A percentile compares a stretch with the other conserved stretches of the same genome.
Evolutionary conservation across 2,113 vertebrate genomes (phyloP).

Genomic region (Grus americana): DNA sequence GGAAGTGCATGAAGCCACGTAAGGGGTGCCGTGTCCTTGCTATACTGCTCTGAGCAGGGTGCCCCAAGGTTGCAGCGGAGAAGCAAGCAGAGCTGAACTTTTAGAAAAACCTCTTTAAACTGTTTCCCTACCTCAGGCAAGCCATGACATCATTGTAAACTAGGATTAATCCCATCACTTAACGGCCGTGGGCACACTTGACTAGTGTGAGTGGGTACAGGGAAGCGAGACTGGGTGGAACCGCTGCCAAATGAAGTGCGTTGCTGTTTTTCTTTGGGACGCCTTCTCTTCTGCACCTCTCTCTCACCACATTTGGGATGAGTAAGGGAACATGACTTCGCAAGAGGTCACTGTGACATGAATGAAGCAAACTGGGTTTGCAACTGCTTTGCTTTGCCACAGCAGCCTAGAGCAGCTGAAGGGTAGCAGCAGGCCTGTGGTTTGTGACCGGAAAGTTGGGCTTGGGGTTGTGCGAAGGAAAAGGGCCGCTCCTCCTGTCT

Average conservation of each 20-base stretch:
- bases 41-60: not conserved
- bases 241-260: accelerated
- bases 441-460: not conserved
- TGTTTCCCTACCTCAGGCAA: not conserved
- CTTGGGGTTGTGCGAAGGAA: not conserved
- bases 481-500: not conserved
- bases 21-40: not conserved
- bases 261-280: accelerated
- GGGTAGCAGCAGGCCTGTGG: not conserved
- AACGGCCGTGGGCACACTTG: not conserved
- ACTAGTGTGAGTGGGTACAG: not conserved
- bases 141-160: not conserved
- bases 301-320: not conserved
- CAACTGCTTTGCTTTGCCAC: not conserved
- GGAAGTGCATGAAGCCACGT: not conserved
- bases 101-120: not conserved
- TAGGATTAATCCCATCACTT: not conserved
- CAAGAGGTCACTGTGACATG: not conserved
- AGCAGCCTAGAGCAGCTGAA: not conserved
- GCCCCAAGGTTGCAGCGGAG: accelerated
- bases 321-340: not conserved
- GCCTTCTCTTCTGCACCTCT: not conserved
- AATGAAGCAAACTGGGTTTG: not conserved
- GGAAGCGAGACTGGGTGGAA: not conserved
- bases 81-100: not conserved